These are phyloP conservation scores for Drosophila pegasa DNA, from an alignment of 2,888 invertebrate genomes.

Conservation along the genomic window DNA sequence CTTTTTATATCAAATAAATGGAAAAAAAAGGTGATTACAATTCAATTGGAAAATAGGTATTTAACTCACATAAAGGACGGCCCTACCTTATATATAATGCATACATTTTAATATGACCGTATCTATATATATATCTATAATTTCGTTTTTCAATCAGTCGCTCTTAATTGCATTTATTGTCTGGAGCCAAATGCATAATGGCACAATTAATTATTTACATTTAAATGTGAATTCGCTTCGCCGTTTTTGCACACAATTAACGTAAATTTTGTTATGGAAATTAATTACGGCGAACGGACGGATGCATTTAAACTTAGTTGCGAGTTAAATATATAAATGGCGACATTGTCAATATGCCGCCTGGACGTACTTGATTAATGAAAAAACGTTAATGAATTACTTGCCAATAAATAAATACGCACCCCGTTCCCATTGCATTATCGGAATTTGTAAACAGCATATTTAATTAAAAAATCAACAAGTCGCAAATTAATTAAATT, in stretches of 20 bases:
- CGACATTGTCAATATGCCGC: constrained; percentile 68
- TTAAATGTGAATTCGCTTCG: constrained; percentile 54
- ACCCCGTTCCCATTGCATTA: constrained; percentile 1
- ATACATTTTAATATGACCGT: background rate
- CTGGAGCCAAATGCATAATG: constrained; percentile 26
- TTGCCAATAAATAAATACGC: constrained; percentile 23
- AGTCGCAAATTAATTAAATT: constrained; percentile 25
- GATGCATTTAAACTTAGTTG: constrained; percentile 51
- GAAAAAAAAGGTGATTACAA: constrained; percentile 11
- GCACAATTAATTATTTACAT: constrained; percentile 63
- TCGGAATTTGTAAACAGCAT: constrained; percentile 17
- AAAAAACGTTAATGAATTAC: constrained; percentile 36
- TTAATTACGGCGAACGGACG: constrained; percentile 59
- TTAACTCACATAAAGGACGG: constrained; percentile 17
- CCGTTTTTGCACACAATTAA: constrained; percentile 61
- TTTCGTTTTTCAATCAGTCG: constrained; percentile 33
- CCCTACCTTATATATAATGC: constrained; percentile 12
- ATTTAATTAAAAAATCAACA: constrained; percentile 25
- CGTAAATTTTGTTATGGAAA: constrained; percentile 62
- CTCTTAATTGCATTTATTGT: constrained; percentile 51
- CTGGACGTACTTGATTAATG: constrained; percentile 66
- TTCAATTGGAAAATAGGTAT: constrained; percentile 28
- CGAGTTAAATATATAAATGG: constrained; percentile 13
- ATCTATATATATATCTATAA: background rate
- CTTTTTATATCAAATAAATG: background rate